Percentiles rank a stretch among this genome's conserved stretches.
phyloP scores from a whole-genome alignment of 2,888 invertebrate species.

The Abscondita cerata region DNA sequence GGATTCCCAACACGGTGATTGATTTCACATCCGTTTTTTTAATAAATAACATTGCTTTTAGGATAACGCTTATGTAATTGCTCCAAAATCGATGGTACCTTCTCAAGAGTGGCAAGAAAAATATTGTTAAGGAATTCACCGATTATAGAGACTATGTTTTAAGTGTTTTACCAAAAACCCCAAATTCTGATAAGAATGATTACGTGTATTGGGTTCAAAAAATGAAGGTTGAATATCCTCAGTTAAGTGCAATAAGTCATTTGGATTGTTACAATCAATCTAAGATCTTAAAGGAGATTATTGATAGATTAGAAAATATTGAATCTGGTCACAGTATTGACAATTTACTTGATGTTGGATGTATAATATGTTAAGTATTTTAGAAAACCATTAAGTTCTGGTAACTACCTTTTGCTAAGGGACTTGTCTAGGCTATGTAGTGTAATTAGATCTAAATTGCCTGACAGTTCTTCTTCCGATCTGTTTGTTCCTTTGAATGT shows the following conservation, averaged over 20 bases:
- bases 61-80: neutral
- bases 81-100: conserved; percentile 22
- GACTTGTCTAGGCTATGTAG: conserved; percentile 65
- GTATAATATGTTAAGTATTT: conserved; percentile 65
- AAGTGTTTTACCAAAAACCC: conserved; percentile 30
- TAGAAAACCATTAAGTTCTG: conserved; percentile 70
- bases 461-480: conserved; percentile 53
- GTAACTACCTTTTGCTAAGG: conserved; percentile 65
- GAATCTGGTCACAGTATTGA: conserved; percentile 53
- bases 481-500: conserved; percentile 65
- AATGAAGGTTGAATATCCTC: conserved; percentile 40
- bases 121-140: conserved; percentile 72
- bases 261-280: conserved; percentile 47
- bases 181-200: conserved; percentile 32
- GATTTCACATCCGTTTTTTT: neutral
- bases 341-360: conserved; percentile 65
- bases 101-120: conserved; percentile 57
- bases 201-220: conserved; percentile 38
- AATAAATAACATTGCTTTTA: neutral
- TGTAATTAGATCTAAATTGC: conserved; percentile 48
- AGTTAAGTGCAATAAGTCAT: conserved; percentile 42
- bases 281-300: conserved; percentile 46
- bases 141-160: conserved; percentile 59
- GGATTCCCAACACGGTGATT: conserved; percentile 42
- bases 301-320: conserved; percentile 41